Conservation (phyloP, 2,113 vertebrate genomes). For the Plestiodon gilberti region DNA sequence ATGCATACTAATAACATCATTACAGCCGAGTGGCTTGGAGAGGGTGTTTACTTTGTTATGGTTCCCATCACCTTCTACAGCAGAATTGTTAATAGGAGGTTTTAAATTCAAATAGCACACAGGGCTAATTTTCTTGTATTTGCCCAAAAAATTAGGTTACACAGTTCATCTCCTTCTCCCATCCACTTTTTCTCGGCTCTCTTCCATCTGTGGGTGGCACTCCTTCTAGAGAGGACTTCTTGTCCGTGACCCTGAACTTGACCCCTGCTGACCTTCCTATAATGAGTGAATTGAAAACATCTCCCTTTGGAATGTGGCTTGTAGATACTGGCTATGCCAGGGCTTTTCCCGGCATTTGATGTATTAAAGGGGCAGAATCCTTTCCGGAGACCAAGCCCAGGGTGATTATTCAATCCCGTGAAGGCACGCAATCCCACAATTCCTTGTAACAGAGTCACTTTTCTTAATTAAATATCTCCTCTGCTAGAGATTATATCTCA, state of each 20-base stretch:
- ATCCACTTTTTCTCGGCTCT: slow-evolving; percentile 66
- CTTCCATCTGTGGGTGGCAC: slow-evolving; percentile 89
- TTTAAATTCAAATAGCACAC: slow-evolving; percentile 93
- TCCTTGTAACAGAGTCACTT: slow-evolving; percentile 51
- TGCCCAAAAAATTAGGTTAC: slow-evolving; percentile 92
- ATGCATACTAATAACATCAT: slow-evolving; percentile 97
- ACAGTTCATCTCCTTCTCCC: slow-evolving; percentile 89
- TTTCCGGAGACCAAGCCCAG: slow-evolving; percentile 78
- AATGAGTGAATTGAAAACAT: slow-evolving; percentile 99
- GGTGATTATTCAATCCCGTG: slow-evolving; percentile 69
- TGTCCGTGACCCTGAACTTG: slow-evolving; percentile 98
- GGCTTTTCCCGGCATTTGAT: slow-evolving; percentile 82
- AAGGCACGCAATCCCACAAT: neutral
- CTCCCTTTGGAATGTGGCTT: slow-evolving; percentile 96
- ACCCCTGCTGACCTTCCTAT: slow-evolving; percentile 92
- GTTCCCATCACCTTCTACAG: slow-evolving; percentile 88
- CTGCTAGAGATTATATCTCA: slow-evolving; percentile 10
- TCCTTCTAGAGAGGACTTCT: slow-evolving; percentile 88
- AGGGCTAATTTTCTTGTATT: slow-evolving; percentile 93
- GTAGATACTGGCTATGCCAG: slow-evolving; percentile 85
- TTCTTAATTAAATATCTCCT: slow-evolving; percentile 65
- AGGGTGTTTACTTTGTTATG: slow-evolving; percentile 92
- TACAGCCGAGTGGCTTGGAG: slow-evolving; percentile 89
- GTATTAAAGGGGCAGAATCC: slow-evolving; percentile 89
- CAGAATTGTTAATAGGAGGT: slow-evolving; percentile 90